Conservation (phyloP, 2,797 vertebrate species). For the Astyanax mexicanus region DNA sequence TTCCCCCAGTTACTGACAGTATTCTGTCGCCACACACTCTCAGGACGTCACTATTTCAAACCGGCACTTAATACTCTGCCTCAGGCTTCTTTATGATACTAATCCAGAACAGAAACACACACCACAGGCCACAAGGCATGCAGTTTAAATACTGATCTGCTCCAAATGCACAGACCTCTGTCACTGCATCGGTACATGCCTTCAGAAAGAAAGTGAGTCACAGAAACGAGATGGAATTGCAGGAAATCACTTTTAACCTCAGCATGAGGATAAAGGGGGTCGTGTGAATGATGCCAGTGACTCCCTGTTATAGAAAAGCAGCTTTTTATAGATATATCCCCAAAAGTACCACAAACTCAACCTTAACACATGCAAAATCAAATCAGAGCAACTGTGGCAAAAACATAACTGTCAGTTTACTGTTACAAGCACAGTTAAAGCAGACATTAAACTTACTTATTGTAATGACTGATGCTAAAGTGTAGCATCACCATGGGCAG, state of each 20-base stretch:
- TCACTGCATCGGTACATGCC: constrained; percentile 43
- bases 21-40: constrained; percentile 30
- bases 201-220: constrained; percentile 46
- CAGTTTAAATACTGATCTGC: constrained; percentile 22
- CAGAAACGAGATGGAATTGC: constrained; percentile 48
- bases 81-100: constrained; percentile 18
- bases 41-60: constrained; percentile 24
- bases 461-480: too few relatives aligned
- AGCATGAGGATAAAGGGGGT: constrained; percentile 53
- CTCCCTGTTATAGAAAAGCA: constrained; percentile 42
- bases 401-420: neutral
- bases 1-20: constrained; percentile 32
- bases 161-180: constrained; percentile 1
- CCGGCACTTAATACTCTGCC: constrained; percentile 4
- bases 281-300: constrained; percentile 46
- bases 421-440: neutral
- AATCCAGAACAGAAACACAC: constrained; percentile 15
- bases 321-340: constrained; percentile 60
- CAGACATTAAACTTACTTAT: too few relatives aligned
- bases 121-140: constrained; percentile 21
- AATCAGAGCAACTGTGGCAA: neutral
- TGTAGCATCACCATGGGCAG: too few relatives aligned
- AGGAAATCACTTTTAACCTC: constrained; percentile 52
- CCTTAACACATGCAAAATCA: constrained; percentile 25
- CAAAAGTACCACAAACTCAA: constrained; percentile 52